Base-by-base conservation (phyloP, 2,113 vertebrate genomes). In the Grammomys surdaster region DNA sequence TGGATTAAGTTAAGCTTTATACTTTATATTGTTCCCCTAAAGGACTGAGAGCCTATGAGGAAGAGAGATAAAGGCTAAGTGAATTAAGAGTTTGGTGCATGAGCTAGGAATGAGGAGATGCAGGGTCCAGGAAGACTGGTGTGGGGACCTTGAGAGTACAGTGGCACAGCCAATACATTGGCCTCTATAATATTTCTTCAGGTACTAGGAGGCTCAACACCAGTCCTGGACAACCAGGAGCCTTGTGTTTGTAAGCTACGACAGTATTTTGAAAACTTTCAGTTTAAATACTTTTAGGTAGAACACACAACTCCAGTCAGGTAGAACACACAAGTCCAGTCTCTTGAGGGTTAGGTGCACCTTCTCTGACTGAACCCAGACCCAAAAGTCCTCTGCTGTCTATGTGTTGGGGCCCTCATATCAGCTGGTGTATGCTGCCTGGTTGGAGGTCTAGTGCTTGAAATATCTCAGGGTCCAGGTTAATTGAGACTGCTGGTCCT, bases 161-260 rank as follows among this genome's bases (percentile, higher is more conserved):
- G 14, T 78, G 46, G 6, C n/a, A 51, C 22, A 31, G 1, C 1
- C 5, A 72, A 1, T 8, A 19, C 1, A n/a, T 1, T 48, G 31
- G 17, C 54, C 28, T n/a, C n/a, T 1, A 7, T 9, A 17, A 0
- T 19, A 16, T 36, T 56, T 70, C 58, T 65, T 75, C 28, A 40
- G 77, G 40, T 3, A 67, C 24, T 1, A 46, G 31, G n/a, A 51
- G 43, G 22, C 26, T 90, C 8, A 67, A 14, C 2, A 9, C 0
- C 7, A 54, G 40, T 20, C 13, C 40, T 3, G 31, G 40, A 93
- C 81, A 93, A 33, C 28, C 20, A 28, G 40, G 24, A 46, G 16
- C 48, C 3, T 31, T 76, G 3, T 20, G 56, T n/a, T 28, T 40
- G 17, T 76, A 60, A 31, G 5, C 22, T n/a, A 48, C 17, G 24